Conservation (phyloP, 2,888 invertebrate genomes). For the Heteromurus nitidus region DNA sequence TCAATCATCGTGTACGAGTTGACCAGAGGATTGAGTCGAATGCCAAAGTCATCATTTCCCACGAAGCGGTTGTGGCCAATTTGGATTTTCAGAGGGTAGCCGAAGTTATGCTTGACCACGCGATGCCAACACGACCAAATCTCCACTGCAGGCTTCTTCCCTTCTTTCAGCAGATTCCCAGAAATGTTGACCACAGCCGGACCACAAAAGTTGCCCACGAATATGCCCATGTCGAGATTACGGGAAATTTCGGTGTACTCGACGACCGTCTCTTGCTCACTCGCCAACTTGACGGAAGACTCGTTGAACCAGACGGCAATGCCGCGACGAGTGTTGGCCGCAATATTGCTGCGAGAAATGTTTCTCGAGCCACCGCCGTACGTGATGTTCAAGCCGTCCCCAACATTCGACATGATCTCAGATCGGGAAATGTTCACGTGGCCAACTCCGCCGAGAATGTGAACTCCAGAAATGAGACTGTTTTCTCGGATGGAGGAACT, state of each 20-base stretch:
- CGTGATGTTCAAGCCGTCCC: constrained; percentile 96
- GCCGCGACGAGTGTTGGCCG: constrained; percentile 92
- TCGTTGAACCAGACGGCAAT: constrained; percentile 93
- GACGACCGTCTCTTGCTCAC: constrained; percentile 90
- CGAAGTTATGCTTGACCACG: constrained; percentile 52
- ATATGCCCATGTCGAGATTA: constrained; percentile 90
- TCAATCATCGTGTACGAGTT: constrained; percentile 87
- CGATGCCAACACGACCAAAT: constrained; percentile 87
- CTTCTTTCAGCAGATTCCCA: constrained; percentile 90
- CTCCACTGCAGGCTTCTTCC: constrained; percentile 86
- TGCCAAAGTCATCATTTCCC: constrained; percentile 82
- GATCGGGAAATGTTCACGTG: constrained; percentile 95
- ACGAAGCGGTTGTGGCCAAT: constrained; percentile 91
- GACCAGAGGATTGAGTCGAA: constrained; percentile 88
- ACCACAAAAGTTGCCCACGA: constrained; percentile 95
- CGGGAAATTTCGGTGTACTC: constrained; percentile 91
- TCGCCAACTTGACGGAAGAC: constrained; percentile 86
- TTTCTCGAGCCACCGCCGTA: constrained; percentile 96
- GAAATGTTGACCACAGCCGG: constrained; percentile 91
- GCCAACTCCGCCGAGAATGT: constrained; percentile 92
- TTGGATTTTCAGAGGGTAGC: constrained; percentile 79
- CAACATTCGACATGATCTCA: constrained; percentile 91
- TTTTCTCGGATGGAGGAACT: constrained; percentile 89
- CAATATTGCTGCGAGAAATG: constrained; percentile 89
- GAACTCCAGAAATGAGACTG: constrained; percentile 91